Evolutionary conservation across 1,140 invertebrate species (phyloP), one percentile per base, ranked within the genome.

Genomic region (Frieseomelitta varia): DNA sequence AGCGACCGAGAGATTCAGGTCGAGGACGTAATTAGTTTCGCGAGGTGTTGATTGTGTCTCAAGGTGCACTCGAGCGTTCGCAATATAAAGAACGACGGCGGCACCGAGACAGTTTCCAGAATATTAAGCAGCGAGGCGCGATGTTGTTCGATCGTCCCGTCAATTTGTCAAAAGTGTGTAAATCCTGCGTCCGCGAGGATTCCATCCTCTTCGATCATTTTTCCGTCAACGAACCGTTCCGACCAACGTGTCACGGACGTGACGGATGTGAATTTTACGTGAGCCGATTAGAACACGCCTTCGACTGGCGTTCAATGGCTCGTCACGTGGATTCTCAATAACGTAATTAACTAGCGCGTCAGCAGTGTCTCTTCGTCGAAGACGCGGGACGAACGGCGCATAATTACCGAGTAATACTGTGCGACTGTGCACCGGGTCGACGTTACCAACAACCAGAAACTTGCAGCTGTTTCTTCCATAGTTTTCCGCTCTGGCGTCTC

Each of bases 1-100:
- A 12, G 21, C 12, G 14, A 21, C 1, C 21, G 24, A 68, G 21
- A 69, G 39, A 69, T 39, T 39, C 1, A 24, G 65, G 65, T 30
- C 27, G 65, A 67, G 65, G 63, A 65, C 30, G 67, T 69, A 69
- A 69, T 69, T 69, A 69, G 4, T 69, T 69, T 39, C 21, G 67
- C 21, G 21, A 24, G 67, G 21, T 69, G 19, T 69, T 24, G 67
- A 39, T 69, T 14, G 21, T 24, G 12, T 24, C 15, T 24, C 0
- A 30, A 69, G 19, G 19, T 11, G 12, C 0, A 34, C 24, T 24
- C 4, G 10, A 67, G 19, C 65, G 65, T 34, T 34, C 30, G 10
- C 11, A 10, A 4, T 34, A 11, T 21, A 11, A 8, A 19, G 8
- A 1, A 14, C 14, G n/a, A 34, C 30, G 30, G 30, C 30, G 1